Conservation (phyloP, 2,797 vertebrate species). For the Nannoperca australis region DNA sequence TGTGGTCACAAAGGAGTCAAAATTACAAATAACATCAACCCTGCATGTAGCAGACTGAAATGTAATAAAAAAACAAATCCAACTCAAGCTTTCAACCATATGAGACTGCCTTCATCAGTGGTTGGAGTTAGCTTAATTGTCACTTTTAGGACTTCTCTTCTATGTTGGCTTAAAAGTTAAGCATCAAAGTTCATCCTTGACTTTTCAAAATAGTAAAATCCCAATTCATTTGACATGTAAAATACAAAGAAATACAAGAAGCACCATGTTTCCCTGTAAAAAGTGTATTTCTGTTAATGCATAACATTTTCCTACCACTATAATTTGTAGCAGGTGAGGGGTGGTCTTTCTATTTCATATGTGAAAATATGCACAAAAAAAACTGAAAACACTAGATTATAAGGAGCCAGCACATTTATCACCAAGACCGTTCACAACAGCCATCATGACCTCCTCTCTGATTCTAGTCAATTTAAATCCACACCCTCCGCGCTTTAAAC, state of each 20-base stretch:
- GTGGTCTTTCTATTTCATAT: neutral
- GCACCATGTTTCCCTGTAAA: neutral
- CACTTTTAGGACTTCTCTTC: neutral
- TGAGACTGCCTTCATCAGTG: neutral
- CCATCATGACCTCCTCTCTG: neutral
- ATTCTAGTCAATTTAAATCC: neutral
- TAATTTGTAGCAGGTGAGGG: neutral
- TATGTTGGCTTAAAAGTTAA: neutral
- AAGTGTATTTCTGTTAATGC: neutral
- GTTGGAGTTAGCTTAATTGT: neutral
- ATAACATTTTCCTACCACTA: neutral
- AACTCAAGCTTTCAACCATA: neutral
- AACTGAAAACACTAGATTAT: neutral
- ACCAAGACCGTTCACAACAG: neutral
- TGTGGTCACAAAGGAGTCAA: too few relatives aligned
- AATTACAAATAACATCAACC: neutral
- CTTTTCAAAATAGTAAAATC: too few relatives aligned
- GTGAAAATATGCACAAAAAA: too few relatives aligned
- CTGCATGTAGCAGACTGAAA: neutral
- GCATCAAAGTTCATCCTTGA: neutral
- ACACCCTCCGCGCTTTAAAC: slow-evolving; percentile 27
- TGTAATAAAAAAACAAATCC: neutral
- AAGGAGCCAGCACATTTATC: neutral
- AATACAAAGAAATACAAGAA: neutral
- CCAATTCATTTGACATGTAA: too few relatives aligned